phyloP scores from a whole-genome alignment of 2,113 vertebrate species.

The Corythornis vintsioides region DNA sequence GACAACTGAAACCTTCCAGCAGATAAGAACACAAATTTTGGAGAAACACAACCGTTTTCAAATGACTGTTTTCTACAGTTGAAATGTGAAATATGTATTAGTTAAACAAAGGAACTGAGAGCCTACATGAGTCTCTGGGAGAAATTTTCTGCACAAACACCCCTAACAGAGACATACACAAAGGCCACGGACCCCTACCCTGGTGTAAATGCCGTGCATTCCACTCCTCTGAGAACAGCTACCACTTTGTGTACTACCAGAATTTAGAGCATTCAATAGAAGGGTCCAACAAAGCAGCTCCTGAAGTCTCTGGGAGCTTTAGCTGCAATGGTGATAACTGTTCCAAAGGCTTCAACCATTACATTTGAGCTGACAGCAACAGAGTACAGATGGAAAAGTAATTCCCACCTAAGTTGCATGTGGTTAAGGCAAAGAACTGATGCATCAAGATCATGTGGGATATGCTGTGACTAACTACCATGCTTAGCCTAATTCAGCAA shows the following conservation, averaged over 20 bases:
- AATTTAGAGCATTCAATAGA: not conserved
- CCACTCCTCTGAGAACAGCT: not conserved
- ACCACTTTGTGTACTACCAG: not conserved
- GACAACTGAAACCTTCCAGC: not conserved
- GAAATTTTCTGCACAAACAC: not conserved
- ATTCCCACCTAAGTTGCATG: not conserved
- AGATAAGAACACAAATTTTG: not conserved
- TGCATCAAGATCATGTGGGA: not conserved
- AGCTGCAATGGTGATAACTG: not conserved
- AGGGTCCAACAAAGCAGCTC: not conserved
- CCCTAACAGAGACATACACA: not conserved
- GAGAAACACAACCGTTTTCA: not conserved
- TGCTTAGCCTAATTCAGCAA: not conserved
- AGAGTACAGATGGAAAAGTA: not conserved
- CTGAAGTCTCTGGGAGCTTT: not conserved
- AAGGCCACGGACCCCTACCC: not conserved
- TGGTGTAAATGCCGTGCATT: not conserved
- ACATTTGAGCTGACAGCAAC: not conserved
- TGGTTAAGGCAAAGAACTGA: conserved; percentile 20
- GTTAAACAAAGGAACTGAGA: not conserved
- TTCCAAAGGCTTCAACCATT: not conserved
- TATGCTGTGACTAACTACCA: not conserved
- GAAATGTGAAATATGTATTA: conserved; percentile 7
- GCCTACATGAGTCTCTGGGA: not conserved
- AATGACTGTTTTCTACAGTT: not conserved